phyloP scores from a whole-genome alignment of 2,113 vertebrate species.

The Cercocebus atys region DNA sequence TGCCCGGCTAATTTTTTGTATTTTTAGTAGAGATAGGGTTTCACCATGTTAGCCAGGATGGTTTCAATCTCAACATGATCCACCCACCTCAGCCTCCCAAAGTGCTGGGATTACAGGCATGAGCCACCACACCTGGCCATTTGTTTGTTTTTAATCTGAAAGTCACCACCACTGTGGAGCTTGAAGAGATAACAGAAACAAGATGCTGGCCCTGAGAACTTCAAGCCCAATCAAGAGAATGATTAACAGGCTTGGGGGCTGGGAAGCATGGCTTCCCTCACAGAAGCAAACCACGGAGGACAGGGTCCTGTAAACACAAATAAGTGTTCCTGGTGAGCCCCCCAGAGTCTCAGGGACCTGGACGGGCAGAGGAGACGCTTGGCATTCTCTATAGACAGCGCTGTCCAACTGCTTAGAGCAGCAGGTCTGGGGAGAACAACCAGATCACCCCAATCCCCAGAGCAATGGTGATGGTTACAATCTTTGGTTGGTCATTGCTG shows the following conservation, averaged over 20 bases:
- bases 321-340: background rate
- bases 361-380: background rate
- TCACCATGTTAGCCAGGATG: no score
- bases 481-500: background rate
- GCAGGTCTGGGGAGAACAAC: background rate
- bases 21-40: no score
- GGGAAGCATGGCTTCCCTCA: background rate
- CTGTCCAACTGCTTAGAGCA: background rate
- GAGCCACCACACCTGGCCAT: no score
- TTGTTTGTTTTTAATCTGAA: conserved; percentile 15
- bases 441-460: background rate
- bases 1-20: no score
- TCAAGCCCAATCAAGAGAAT: background rate
- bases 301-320: background rate
- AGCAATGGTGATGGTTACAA: background rate
- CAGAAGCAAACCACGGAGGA: background rate
- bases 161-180: background rate
- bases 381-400: background rate
- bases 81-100: no score
- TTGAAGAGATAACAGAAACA: background rate
- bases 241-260: background rate
- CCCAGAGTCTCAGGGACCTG: background rate
- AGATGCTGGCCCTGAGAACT: background rate
- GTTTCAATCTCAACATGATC: no score
- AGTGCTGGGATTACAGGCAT: no score